Base-by-base conservation (phyloP, 2,113 vertebrate genomes). In the Camelus dromedarius region DNA sequence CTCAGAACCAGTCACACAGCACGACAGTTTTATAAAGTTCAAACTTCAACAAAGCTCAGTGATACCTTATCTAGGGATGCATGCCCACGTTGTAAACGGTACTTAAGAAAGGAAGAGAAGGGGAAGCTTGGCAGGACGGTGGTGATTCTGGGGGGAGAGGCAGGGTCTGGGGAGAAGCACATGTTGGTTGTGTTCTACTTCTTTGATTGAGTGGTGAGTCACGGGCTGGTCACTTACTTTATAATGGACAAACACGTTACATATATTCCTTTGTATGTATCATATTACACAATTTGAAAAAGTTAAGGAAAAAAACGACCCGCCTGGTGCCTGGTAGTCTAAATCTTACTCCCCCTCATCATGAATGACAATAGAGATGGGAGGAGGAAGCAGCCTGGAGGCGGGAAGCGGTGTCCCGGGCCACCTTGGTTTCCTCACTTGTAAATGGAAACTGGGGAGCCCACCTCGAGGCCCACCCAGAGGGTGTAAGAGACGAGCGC, bases 81-180 rank as follows among this genome's bases (percentile, higher is more conserved):
- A 2, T 0, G 48, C 2, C 14, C 52, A 19, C 0, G 16, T 14
- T 5, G 56, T 9, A 16, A 30, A n/a, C 38, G 2, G 3, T 46
- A 42, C 22, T n/a, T 13, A 3, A 32, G 54, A 14, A 48, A 54
- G 22, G 42, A 52, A 20, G 42, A 30, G 35, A n/a, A 30, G 64
- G 15, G 18, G 66, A 26, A 0, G 19, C 3, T 2, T 13, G 30
- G 15, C 46, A 16, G 70, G 20, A 6, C 1, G 20, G 66, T 32
- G n/a, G 46, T 5, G 46, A 56, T 5, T 22, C 0, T 38, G 24
- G 12, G 30, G 13, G 19, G 35, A 46, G 5, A 80, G 38, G 56
- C 69, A 5, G 19, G 30, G 14, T 9, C 3, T 0, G 5, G 32
- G 58, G 18, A 66, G 48, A 19, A 73, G 75, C 10, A n/a, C 22